Conservation (phyloP, 1,140 invertebrate genomes). For the Micrasema longulum region DNA sequence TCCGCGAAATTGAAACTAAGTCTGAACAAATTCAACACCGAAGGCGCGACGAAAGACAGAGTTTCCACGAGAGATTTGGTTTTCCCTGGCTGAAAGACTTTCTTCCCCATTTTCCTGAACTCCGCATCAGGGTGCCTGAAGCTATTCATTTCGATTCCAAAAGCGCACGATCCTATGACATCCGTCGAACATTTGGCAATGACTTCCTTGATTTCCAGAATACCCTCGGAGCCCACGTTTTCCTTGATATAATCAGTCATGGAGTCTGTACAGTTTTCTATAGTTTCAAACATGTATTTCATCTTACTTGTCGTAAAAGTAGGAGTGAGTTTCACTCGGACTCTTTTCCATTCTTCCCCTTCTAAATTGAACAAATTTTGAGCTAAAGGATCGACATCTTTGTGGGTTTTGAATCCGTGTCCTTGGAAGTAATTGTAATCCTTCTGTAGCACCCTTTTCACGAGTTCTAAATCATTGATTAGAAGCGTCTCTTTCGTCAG, state of each 20-base stretch:
- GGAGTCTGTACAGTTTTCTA: slow-evolving; percentile 19
- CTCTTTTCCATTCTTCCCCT: slow-evolving; percentile 67
- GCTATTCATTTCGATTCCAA: slow-evolving; percentile 59
- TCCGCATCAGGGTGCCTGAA: slow-evolving; percentile 55
- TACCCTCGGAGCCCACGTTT: neutral
- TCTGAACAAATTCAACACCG: neutral
- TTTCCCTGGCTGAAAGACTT: neutral
- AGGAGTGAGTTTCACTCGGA: slow-evolving; percentile 66
- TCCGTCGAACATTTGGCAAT: slow-evolving; percentile 55
- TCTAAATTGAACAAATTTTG: slow-evolving; percentile 66
- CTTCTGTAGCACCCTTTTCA: slow-evolving; percentile 69
- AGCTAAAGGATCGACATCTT: slow-evolving; percentile 66
- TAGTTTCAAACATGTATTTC: slow-evolving; percentile 63
- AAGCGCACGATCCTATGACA: slow-evolving; percentile 59
- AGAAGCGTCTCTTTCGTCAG: slow-evolving; percentile 64
- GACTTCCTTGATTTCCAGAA: slow-evolving; percentile 56
- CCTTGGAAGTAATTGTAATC: slow-evolving; percentile 68
- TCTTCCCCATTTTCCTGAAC: slow-evolving; percentile 56
- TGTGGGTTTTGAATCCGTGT: slow-evolving; percentile 60
- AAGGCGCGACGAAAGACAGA: neutral
- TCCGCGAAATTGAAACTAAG: neutral
- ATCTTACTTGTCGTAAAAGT: slow-evolving; percentile 69
- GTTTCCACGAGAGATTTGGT: neutral
- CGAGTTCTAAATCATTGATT: slow-evolving; percentile 58
- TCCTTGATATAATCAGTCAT: slow-evolving; percentile 57